Base-by-base conservation (phyloP, 1,140 invertebrate species). In the Lanistes nyassanus region DNA sequence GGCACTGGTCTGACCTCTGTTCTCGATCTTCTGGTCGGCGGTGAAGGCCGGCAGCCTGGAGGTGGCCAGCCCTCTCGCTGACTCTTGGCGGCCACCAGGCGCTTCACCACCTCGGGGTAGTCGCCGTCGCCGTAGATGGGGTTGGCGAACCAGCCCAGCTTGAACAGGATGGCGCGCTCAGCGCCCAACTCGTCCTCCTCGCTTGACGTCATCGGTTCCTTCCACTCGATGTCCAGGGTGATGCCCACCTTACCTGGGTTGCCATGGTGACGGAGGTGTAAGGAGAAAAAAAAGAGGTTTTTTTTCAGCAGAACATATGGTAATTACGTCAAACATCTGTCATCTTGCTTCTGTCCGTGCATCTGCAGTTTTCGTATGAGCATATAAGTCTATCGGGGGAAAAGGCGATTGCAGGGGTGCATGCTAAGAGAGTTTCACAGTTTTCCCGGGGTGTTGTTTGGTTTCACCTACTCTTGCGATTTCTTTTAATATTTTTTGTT, bases 21-120 rank as follows among this genome's bases (percentile, higher is more conserved):
- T 83, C 11, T 65, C n/a, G 29, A 42, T 65, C 39, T 83, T 84
- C 76, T 89, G 85, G 16, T 78, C 76, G 5, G 83, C 80, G 2
- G 81, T 86, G 56, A 88, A 88, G n/a, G 53, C 67, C 0, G 87
- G 87, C n/a, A 89, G 77, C 36, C 84, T 55, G n/a, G 83, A 81
- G 11, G 26, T 55, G 16, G 39, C 53, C 9, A 76, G 70, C 83
- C 81, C 53, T 87, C 75, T 19, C 69, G 39, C 6, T 34, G 39
- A 53, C 80, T 85, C 60, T 83, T 80, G 37, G 68, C 65, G 16
- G 64, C 79, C 21, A 86, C 83, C 58, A 68, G 55, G 19, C 80
- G 67, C 74, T 80, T 84, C 84, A 86, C 84, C 2, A 84, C 76
- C 39, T 79, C 64, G 9, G 85, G 84, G 69, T 86, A 87, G 73